phyloP scores from a whole-genome alignment of 2,888 invertebrate species.

The Quadroppia sp. region DNA sequence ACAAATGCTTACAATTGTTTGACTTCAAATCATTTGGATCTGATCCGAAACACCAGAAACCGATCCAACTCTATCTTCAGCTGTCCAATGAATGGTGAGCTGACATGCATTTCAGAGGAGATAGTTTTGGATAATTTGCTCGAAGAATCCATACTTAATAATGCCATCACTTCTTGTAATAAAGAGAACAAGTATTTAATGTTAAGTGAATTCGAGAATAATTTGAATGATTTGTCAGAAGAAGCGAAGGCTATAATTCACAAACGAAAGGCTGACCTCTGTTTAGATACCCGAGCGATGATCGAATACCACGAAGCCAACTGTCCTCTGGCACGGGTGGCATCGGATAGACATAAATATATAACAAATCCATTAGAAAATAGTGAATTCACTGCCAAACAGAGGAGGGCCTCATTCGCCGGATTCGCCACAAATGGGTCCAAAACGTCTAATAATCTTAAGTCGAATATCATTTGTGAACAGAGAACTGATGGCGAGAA shows the following conservation, averaged over 20 bases:
- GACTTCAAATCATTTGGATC: constrained; percentile 33
- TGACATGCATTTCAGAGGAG: constrained; percentile 73
- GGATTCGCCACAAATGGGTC: neutral
- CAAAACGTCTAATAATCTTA: neutral
- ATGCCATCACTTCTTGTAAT: constrained; percentile 51
- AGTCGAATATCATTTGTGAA: neutral
- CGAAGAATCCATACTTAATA: constrained; percentile 46
- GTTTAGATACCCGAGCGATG: neutral
- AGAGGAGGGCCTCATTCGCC: constrained; percentile 16
- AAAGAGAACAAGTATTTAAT: constrained; percentile 76
- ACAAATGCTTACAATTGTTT: neutral
- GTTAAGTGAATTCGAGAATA: constrained; percentile 80
- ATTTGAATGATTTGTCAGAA: constrained; percentile 57
- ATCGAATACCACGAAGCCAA: constrained; percentile 11
- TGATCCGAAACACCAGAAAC: constrained; percentile 1
- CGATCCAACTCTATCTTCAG: constrained; percentile 33
- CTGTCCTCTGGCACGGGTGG: constrained; percentile 6
- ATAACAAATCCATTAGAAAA: constrained; percentile 4
- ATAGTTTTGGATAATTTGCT: constrained; percentile 47
- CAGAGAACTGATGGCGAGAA: neutral
- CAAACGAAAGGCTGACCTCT: constrained; percentile 24
- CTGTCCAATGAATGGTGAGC: constrained; percentile 55
- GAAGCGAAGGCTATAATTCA: constrained; percentile 34
- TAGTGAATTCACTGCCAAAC: neutral
- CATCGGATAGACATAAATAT: neutral